Conservation (phyloP, 2,797 vertebrate species). For the Aythya fuligula region DNA sequence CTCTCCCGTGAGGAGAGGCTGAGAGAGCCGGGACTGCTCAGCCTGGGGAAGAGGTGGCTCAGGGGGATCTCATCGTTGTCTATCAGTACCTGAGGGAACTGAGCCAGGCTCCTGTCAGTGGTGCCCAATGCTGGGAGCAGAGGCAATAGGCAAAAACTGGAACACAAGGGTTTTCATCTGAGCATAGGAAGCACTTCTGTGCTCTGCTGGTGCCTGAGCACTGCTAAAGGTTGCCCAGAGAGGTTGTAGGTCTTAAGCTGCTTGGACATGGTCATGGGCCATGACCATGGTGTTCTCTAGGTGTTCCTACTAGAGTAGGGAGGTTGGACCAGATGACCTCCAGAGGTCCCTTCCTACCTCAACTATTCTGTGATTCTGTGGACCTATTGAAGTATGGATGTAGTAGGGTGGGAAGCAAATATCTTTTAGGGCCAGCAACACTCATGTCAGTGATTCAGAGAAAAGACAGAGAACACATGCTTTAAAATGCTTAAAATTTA, state of each 20-base stretch:
- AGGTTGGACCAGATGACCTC: background rate
- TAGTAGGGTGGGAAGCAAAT: background rate
- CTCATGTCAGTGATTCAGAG: background rate
- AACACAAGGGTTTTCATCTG: background rate
- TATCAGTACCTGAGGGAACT: background rate
- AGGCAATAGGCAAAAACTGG: background rate
- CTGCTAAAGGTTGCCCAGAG: background rate
- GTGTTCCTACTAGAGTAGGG: background rate
- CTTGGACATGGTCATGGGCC: background rate
- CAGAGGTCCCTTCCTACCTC: background rate
- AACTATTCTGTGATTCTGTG: background rate
- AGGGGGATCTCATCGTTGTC: background rate
- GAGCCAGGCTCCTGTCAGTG: background rate
- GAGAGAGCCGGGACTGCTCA: background rate
- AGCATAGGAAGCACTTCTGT: background rate
- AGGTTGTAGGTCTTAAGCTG: background rate
- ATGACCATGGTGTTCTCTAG: too few relatives aligned
- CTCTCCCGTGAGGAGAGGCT: background rate
- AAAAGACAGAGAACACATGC: background rate
- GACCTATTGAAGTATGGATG: background rate
- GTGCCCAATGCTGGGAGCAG: background rate
- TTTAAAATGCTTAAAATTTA: constrained; percentile 73
- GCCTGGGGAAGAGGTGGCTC: background rate
- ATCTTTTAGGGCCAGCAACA: background rate
- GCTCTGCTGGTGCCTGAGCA: background rate